phyloP scores from a whole-genome alignment of 2,797 vertebrate genomes.

The Gallinago solitaria region DNA sequence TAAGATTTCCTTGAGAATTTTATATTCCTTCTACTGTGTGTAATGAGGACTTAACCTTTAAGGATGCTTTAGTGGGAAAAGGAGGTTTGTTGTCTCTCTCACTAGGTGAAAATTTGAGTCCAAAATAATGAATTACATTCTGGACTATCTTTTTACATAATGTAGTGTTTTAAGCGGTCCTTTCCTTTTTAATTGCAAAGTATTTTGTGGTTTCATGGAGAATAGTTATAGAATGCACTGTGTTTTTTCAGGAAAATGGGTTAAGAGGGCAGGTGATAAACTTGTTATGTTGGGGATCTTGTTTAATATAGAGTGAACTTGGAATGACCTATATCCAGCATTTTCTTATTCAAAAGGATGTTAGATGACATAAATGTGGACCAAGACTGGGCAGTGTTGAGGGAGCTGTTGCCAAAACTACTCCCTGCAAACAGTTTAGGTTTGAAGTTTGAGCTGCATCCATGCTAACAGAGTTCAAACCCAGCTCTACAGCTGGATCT shows the following conservation, averaged over 20 bases:
- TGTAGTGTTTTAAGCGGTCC: neutral
- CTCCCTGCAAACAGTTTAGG: neutral
- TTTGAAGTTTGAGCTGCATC: neutral
- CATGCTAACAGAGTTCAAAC: neutral
- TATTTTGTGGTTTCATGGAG: neutral
- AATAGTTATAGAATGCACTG: neutral
- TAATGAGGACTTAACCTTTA: neutral
- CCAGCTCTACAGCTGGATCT: neutral
- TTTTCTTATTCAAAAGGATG: neutral
- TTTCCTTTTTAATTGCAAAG: neutral
- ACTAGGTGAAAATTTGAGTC: neutral
- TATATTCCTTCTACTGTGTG: neutral
- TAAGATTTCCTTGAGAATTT: neutral
- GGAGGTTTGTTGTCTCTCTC: neutral
- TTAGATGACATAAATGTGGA: neutral
- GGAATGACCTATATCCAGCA: neutral
- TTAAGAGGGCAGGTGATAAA: neutral
- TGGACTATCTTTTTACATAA: neutral
- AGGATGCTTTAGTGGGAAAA: neutral
- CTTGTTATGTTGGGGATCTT: neutral
- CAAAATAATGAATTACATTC: neutral
- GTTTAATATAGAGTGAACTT: neutral
- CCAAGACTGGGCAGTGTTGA: neutral
- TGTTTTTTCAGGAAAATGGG: neutral
- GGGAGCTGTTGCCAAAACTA: neutral